These are phyloP conservation scores for Myotis lucifugus DNA, from an alignment of 2,113 vertebrate species.

Conservation along the genomic window DNA sequence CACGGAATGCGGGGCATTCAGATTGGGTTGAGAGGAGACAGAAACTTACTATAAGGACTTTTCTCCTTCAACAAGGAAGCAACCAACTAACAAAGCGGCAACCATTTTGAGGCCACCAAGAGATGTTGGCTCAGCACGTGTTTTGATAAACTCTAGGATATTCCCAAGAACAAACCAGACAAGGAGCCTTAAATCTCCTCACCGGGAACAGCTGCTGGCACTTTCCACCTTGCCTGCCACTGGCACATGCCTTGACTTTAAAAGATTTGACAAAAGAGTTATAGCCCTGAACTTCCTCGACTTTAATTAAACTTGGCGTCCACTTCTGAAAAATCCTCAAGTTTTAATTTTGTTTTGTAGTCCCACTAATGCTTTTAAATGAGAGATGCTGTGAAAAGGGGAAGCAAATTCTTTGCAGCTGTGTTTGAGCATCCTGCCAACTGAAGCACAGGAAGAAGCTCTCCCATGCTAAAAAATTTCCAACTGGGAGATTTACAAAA, in stretches of 20 bases:
- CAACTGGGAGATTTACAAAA: constrained; percentile 76
- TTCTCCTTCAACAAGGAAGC: constrained; percentile 73
- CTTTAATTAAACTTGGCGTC: constrained; percentile 85
- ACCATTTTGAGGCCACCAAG: constrained; percentile 67
- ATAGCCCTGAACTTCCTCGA: constrained; percentile 80
- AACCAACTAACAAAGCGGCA: constrained; percentile 68
- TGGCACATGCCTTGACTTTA: constrained; percentile 75
- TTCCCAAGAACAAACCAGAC: constrained; percentile 76
- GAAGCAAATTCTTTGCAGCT: constrained; percentile 75
- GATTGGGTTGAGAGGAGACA: neutral
- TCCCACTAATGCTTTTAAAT: constrained; percentile 79
- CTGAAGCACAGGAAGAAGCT: constrained; percentile 67
- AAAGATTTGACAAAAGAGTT: constrained; percentile 74
- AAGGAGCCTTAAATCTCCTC: constrained; percentile 77
- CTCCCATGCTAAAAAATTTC: constrained; percentile 55
- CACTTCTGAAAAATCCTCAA: constrained; percentile 79
- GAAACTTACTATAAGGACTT: neutral
- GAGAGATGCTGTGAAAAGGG: constrained; percentile 74
- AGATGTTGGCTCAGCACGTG: constrained; percentile 71
- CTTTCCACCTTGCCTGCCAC: constrained; percentile 81
- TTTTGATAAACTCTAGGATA: constrained; percentile 76
- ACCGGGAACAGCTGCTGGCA: constrained; percentile 66
- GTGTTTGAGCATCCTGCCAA: constrained; percentile 77
- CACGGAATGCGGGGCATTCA: too few species aligned
- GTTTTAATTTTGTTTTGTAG: constrained; percentile 82